Base-by-base conservation (phyloP, 2,113 vertebrate genomes). In the Rhinoptilus africanus region DNA sequence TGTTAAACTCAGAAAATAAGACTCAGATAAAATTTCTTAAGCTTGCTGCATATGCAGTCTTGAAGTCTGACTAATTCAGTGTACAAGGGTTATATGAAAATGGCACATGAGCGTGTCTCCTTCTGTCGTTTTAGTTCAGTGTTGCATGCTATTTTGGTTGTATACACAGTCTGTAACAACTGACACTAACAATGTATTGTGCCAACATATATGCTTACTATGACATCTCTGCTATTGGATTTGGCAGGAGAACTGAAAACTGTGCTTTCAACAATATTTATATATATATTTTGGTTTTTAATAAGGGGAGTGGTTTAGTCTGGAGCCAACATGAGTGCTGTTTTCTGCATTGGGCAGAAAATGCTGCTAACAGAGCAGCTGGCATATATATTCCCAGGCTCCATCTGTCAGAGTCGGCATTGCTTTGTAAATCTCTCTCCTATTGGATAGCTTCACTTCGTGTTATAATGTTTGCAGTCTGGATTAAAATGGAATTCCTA, bases 281-380 rank as follows among this genome's bases (percentile, higher is more conserved):
- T 59, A 12, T 45, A 12, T 43, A 39, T n/a, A 11, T 71, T 10
- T 35, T 15, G 20, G 9, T 22, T 82, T 87, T 84, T 83, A n/a
- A n/a, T 67, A 86, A 64, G 20, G 7, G 74, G 35, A 79, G 18
- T 81, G 41, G 35, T 63, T 89, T 88, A 75, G 51, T 59, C 45
- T 27, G 67, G 37, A 83, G 74, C 77, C 28, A 71, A 26, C 17
- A 11, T 35, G 69, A 91, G 20, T 17, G 21, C 28, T 53, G 24
- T 78, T 94, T 81, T 76, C 80, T 95, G 81, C 51, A 68, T 37
- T 83, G 93, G 89, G 74, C 71, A 77, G 77, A 94, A 96, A 89
- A 85, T 34, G 41, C 62, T 75, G 41, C 84, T 91, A 72, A 60
- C 86, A 39, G 93, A 96, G 94, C 93, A 97, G 89, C 93, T 97